Percentiles rank a stretch among this genome's conserved stretches.
phyloP scores from a whole-genome alignment of 2,888 invertebrate genomes.

The Netelia fuscicornis region DNA sequence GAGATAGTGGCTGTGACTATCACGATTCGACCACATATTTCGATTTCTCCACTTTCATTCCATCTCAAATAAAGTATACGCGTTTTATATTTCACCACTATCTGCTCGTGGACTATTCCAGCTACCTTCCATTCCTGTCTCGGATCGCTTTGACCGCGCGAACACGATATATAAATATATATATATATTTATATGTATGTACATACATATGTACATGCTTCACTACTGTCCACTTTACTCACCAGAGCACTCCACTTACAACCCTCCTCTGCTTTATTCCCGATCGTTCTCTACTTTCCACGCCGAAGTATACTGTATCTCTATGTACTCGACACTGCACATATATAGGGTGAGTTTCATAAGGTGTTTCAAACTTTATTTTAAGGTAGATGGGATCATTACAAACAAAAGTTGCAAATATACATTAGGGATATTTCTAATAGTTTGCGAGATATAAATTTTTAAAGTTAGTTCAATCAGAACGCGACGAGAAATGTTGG shows the following conservation, averaged over 20 bases:
- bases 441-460: no score
- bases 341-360: no score
- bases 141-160: slow-evolving; percentile 68
- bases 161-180: slow-evolving; percentile 22
- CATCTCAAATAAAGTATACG: slow-evolving; percentile 62
- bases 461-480: no score
- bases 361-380: no score
- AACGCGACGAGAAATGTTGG: no score
- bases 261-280: slow-evolving; percentile 70
- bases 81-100: slow-evolving; percentile 60
- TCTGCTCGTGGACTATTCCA: slow-evolving; percentile 51
- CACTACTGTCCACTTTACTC: slow-evolving; percentile 71
- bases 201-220: slow-evolving; percentile 42
- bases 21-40: slow-evolving; percentile 39
- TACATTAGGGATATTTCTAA: no score
- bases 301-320: slow-evolving; percentile 56
- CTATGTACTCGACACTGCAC: slow-evolving; percentile 25
- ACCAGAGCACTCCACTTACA: slow-evolving; percentile 72
- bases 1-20: not conserved
- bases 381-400: no score
- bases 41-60: slow-evolving; percentile 55
- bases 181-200: not conserved
- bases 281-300: slow-evolving; percentile 70
- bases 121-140: slow-evolving; percentile 60
- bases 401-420: no score